Evolutionary conservation across 2,113 vertebrate genomes (phyloP).

Genomic region (Herpetotheres cachinnans): DNA sequence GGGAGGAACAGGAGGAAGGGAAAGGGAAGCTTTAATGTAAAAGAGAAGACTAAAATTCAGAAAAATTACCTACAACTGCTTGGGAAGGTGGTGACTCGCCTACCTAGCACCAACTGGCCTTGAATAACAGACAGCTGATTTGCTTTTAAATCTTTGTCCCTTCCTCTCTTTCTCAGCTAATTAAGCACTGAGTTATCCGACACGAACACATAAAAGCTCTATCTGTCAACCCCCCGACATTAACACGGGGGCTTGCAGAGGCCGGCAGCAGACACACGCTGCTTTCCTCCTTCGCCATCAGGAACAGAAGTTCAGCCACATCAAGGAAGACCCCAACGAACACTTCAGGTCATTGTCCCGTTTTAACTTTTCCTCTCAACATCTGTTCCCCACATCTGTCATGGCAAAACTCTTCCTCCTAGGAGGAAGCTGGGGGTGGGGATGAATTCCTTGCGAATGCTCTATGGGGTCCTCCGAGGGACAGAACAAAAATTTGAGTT

Average conservation of each 20-base stretch:
- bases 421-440: conserved; percentile 44
- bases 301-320: background rate
- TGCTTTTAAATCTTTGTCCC: background rate
- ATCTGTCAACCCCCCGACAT: rapidly evolving
- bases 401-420: conserved; percentile 8
- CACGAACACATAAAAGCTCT: background rate
- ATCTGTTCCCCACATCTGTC: conserved; percentile 58
- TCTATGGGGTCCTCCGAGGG: background rate
- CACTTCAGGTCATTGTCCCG: background rate
- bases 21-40: background rate
- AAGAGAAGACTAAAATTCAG: background rate
- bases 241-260: background rate
- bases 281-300: rapidly evolving
- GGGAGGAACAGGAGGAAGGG: background rate
- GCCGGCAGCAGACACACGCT: background rate
- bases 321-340: background rate
- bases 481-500: background rate
- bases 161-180: background rate
- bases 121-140: background rate
- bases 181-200: background rate
- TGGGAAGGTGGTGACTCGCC: background rate
- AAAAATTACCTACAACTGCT: background rate
- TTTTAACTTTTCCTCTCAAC: conserved; percentile 31
- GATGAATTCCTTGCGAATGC: conserved; percentile 14
- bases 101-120: background rate